These are phyloP conservation scores for Cyphomyrus plagiostoma DNA, from an alignment of 2,113 vertebrate genomes.

Conservation along the genomic window DNA sequence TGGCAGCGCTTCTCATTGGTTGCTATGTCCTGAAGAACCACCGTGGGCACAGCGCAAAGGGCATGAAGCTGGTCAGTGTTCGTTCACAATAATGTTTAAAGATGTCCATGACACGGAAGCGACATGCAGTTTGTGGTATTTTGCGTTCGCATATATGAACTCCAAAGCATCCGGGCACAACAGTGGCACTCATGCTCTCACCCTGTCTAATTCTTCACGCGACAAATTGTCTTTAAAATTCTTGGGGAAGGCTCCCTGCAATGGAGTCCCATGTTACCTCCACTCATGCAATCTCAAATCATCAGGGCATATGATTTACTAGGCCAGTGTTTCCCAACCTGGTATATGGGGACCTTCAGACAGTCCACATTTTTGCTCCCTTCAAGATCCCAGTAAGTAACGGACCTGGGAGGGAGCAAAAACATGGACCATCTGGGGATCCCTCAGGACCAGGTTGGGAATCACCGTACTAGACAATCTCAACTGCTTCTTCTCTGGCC, in stretches of 20 bases:
- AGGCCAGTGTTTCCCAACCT: background rate
- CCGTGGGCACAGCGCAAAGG: constrained; percentile 71
- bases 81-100: background rate
- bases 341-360: background rate
- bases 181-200: background rate
- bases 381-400: background rate
- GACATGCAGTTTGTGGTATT: background rate
- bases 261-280: background rate
- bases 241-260: background rate
- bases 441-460: background rate
- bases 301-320: background rate
- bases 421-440: background rate
- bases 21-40: constrained; percentile 76
- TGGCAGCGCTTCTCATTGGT: constrained; percentile 71
- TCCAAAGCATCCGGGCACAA: background rate
- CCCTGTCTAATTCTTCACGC: background rate
- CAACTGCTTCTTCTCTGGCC: constrained; percentile 20
- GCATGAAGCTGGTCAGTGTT: constrained; percentile 82
- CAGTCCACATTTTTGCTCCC: background rate
- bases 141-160: background rate
- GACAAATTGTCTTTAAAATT: background rate
- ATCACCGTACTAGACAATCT: background rate
- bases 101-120: background rate
- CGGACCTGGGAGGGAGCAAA: background rate
- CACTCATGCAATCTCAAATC: background rate